Evolutionary conservation across 2,797 vertebrate genomes (phyloP), one percentile per base, ranked within the genome.

Genomic region (Pantherophis alleghaniensis): DNA sequence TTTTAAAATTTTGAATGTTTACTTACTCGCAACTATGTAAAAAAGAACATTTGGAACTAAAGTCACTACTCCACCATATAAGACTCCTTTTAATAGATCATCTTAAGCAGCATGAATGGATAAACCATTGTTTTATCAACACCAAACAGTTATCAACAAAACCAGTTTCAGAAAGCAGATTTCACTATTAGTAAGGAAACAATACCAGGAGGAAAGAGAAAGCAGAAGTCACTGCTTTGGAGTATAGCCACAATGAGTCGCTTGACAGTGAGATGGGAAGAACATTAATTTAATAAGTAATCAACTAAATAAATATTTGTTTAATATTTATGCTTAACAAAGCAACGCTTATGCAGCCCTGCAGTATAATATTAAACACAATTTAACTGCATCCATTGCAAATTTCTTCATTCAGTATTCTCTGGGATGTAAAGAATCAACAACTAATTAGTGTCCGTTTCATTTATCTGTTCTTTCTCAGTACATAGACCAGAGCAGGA

Each of bases 401-500:
- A 61, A 47, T 26, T 14, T 61, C 42, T 89, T 42, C 20, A 83
- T 83, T 47, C 20, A 32, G 12, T 28, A 61, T 61, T 89, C 26
- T 89, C 59, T 47, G 22, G 11, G 32, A 24, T 89, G 59, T 47
- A 5, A 22, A 87, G 88, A 92, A 94, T 79, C 93, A 96, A 92
- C 14, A 95, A n/a, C 59, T 93, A 94, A 96, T 96, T 96, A 96
- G 93, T 0, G 57, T 95, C 96, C 90, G 61, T 32, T 63, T 92
- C 83, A 87, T 60, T 96, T 95, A 90, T 11, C 89, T 95, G 86
- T 61, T 90, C 47, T 60, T 88, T 7, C 74, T 89, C 91, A 57
- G 91, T 92, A 95, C 93, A 91, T 37, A 93, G 37, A 93, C 42
- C 96, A 96, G 94, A 95, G 93, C 18, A 94, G 87, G n/a, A 57